phyloP scores from a whole-genome alignment of 2,797 vertebrate genomes.

The Sus cebifrons region DNA sequence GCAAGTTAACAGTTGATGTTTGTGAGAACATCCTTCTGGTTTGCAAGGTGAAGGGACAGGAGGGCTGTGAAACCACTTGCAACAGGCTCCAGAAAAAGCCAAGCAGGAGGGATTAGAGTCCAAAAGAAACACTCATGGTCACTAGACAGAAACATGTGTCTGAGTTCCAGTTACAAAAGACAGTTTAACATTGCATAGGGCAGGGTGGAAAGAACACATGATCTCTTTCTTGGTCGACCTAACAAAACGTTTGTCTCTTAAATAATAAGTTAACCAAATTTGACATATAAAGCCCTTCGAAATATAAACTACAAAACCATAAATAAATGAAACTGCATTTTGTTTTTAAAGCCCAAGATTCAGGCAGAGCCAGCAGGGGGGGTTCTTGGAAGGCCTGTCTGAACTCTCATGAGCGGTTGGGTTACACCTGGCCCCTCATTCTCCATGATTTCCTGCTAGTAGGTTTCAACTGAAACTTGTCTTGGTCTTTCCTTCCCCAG shows the following conservation, averaged over 20 bases:
- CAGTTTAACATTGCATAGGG: no score
- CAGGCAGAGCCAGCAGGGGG: fast-evolving
- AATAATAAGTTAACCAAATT: neutral
- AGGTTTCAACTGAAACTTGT: neutral
- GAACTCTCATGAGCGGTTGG: neutral
- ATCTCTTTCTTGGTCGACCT: neutral
- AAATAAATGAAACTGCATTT: neutral
- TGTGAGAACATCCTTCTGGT: neutral
- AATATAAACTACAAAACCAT: neutral
- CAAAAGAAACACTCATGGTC: neutral
- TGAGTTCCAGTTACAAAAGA: neutral
- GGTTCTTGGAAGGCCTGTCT: neutral
- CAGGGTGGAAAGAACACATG: fast-evolving
- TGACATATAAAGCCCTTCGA: neutral
- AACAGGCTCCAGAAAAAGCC: neutral
- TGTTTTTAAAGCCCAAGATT: neutral
- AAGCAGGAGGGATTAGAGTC: neutral
- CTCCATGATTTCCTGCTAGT: neutral
- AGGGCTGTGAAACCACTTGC: neutral
- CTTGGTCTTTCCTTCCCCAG: no score
- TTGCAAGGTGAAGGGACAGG: neutral
- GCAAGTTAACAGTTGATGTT: neutral
- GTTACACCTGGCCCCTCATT: fast-evolving
- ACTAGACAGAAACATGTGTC: neutral
- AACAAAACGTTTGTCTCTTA: neutral